Evolutionary conservation across 2,888 invertebrate genomes (phyloP), one percentile per base, ranked within the genome.

Genomic region (Eristalinus aeneus): DNA sequence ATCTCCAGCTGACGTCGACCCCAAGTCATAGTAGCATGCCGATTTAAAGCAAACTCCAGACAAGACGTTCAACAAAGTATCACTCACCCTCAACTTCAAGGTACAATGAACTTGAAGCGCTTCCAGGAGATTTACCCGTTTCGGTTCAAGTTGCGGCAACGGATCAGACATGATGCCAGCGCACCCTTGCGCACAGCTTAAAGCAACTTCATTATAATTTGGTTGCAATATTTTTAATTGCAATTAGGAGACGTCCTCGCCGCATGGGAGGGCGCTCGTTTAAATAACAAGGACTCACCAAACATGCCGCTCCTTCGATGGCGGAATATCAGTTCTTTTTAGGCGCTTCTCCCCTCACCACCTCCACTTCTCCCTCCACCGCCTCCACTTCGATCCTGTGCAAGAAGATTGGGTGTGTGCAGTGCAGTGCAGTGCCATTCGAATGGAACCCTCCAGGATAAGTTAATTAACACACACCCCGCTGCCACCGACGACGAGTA

Each of bases 181-280:
- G 0, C 39, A 3, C 39, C n/a, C 39, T n/a, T 5, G 5, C 39
- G 64, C 68, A 74, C 61, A 53, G n/a, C 39, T 69, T 20, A 71
- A 65, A n/a, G 34, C 54, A 56, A 20, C 34, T 68, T 76, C 67
- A 75, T 84, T 75, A 76, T 75, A 39, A 39, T 65, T 79, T 79
- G 32, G 53, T 71, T 71, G 83, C 64, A 75, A 69, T 64, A 10
- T 75, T 84, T 79, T 84, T 79, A 84, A 84, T 84, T 84, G 79
- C 84, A 84, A 84, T 79, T 79, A 76, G 65, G 65, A 71, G 12
- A 74, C n/a, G 36, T 32, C 60, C 34, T 46, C 11, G 36, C 23
- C 60, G 60, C 53, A 74, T 22, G 32, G 22, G 46, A 46, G 39
- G 32, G 72, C n/a, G 56, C 58, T 39, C 58, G 69, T 83, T 77